Percentiles rank a stretch among this genome's conserved stretches.
Conservation (phyloP, 2,113 vertebrate species). For the Pachycephala philippinensis region DNA sequence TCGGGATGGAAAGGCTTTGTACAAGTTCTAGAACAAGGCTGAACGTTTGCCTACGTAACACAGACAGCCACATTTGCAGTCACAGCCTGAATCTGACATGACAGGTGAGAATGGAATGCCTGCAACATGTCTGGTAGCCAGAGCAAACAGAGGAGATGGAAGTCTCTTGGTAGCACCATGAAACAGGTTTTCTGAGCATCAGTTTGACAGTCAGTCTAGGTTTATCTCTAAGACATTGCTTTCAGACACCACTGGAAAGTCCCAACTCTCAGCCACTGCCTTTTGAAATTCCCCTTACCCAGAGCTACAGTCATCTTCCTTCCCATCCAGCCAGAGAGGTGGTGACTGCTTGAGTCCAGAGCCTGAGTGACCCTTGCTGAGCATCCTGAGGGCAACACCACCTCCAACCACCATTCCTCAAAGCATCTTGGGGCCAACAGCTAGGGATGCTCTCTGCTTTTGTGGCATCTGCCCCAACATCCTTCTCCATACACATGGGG, state of each 20-base stretch:
- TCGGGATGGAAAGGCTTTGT: background rate
- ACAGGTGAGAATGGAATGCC: background rate
- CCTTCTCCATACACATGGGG: background rate
- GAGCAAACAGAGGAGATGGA: background rate
- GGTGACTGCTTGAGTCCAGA: background rate
- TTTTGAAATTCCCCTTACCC: background rate
- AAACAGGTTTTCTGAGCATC: background rate
- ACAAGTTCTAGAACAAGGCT: background rate
- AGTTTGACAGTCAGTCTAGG: background rate
- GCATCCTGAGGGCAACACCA: background rate
- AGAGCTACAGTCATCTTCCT: background rate
- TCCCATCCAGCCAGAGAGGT: background rate
- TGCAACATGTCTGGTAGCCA: background rate
- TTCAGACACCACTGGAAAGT: background rate
- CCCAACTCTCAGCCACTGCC: background rate
- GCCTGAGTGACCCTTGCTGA: background rate
- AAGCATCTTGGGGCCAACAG: background rate
- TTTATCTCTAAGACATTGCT: background rate
- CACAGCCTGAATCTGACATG: background rate
- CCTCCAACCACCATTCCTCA: background rate
- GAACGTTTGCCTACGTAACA: background rate
- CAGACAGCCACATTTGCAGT: accelerated
- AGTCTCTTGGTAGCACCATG: background rate
- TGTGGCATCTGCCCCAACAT: background rate
- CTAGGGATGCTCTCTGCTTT: background rate